A percentile compares a stretch with the other conserved stretches of the same genome.
Evolutionary conservation across 2,888 invertebrate species (phyloP).

Genomic region (Malthinus flaveolus): DNA sequence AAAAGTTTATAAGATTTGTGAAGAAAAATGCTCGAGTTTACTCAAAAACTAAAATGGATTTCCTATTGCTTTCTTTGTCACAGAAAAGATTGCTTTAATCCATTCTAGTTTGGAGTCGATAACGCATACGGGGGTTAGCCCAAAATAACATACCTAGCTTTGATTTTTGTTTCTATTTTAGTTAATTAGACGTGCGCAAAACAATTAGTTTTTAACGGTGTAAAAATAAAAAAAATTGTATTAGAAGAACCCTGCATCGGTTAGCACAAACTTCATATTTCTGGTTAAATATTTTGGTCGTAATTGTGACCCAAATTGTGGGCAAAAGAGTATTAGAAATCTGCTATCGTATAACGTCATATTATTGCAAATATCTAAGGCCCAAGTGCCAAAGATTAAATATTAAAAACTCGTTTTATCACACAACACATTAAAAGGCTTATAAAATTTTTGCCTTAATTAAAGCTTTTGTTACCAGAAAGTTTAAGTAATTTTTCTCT

Average conservation of each 20-base stretch:
- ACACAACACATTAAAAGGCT: slow-evolving; percentile 12
- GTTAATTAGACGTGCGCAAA: too few species aligned
- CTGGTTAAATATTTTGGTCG: slow-evolving; percentile 7
- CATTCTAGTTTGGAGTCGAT: too few species aligned
- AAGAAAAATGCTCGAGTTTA: too few species aligned
- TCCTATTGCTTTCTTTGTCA: too few species aligned
- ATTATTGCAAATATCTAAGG: slow-evolving; percentile 1
- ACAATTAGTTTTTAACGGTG: too few species aligned
- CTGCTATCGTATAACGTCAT: slow-evolving; percentile 2
- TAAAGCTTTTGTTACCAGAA: slow-evolving; percentile 24
- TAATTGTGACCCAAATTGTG: slow-evolving; percentile 3
- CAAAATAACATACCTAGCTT: too few species aligned
- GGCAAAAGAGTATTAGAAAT: slow-evolving; percentile 6
- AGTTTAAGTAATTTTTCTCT: slow-evolving; percentile 9
- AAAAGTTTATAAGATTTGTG: too few species aligned
- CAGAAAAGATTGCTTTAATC: too few species aligned
- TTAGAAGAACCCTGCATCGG: neutral
- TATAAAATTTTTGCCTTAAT: slow-evolving; percentile 11
- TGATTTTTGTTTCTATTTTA: too few species aligned
- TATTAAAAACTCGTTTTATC: slow-evolving; percentile 7
- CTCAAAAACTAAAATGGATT: too few species aligned
- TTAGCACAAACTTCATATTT: slow-evolving; percentile 1
- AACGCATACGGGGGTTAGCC: too few species aligned
- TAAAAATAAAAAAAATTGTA: too few species aligned
- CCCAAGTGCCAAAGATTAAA: slow-evolving; percentile 4